These are phyloP conservation scores for Pangasius larnaudii DNA, from an alignment of 2,797 vertebrate genomes.

Conservation along the genomic window DNA sequence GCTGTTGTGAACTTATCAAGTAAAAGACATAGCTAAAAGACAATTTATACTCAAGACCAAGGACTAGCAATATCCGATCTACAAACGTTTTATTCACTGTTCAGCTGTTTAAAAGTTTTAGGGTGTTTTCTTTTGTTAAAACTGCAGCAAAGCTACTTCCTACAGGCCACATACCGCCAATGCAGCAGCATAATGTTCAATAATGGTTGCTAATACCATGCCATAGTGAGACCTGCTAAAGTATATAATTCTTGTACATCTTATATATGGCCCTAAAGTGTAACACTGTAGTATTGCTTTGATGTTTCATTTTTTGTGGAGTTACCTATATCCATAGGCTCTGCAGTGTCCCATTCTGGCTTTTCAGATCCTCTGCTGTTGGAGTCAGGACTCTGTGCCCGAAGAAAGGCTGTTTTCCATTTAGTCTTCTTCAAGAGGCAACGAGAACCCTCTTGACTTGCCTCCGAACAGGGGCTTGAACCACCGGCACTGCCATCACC, in stretches of 20 bases:
- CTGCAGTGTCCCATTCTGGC: constrained; percentile 76
- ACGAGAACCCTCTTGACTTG: constrained; percentile 85
- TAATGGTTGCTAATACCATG: background rate
- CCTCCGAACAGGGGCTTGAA: constrained; percentile 91
- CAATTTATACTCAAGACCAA: background rate
- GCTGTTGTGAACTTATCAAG: background rate
- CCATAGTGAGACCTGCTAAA: background rate
- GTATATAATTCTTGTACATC: background rate
- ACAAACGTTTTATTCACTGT: background rate
- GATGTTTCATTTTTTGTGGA: background rate
- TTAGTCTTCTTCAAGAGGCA: constrained; percentile 80
- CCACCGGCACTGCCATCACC: constrained; percentile 89
- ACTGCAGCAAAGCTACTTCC: background rate
- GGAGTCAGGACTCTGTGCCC: constrained; percentile 86
- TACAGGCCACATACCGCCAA: background rate
- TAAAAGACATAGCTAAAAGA: background rate
- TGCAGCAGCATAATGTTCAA: background rate
- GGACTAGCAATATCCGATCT: background rate
- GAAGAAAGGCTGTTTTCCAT: constrained; percentile 91
- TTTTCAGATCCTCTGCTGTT: constrained; percentile 85
- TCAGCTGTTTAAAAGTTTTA: background rate
- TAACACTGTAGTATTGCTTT: background rate
- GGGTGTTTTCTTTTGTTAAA: background rate
- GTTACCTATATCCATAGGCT: constrained; percentile 71
- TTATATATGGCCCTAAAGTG: background rate